phyloP scores from a whole-genome alignment of 2,113 vertebrate genomes.

The Amia ocellicauda region DNA sequence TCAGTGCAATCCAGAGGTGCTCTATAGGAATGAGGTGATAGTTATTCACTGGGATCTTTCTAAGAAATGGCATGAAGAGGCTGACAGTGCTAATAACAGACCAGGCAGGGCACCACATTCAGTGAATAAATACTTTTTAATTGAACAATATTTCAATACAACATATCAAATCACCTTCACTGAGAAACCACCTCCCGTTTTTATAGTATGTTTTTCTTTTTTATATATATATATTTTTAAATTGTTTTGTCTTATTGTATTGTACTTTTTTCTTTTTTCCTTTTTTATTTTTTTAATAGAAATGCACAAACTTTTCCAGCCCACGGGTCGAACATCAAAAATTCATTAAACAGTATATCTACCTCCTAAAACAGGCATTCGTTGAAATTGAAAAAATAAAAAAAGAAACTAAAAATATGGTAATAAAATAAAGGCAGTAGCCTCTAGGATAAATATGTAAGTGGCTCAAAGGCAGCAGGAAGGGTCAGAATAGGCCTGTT shows the following conservation, averaged over 20 bases:
- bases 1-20: too few species aligned
- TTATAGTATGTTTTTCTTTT: neutral
- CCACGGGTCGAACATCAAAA: constrained; percentile 49
- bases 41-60: too few species aligned
- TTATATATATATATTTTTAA: neutral
- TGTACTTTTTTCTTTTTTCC: too few species aligned
- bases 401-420: constrained; percentile 24
- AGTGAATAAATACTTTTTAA: neutral
- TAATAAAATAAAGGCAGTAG: too few species aligned
- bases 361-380: constrained; percentile 40
- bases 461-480: constrained; percentile 11
- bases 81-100: neutral
- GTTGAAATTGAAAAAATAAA: constrained; percentile 36
- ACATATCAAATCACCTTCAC: neutral
- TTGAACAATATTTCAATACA: neutral
- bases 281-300: too few species aligned
- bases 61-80: too few species aligned
- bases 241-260: too few species aligned
- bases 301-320: too few species aligned
- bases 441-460: constrained; percentile 12
- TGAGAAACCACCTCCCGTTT: neutral
- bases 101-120: neutral
- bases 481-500: constrained; percentile 6
- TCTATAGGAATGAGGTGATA: too few species aligned
- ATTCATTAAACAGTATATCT: constrained; percentile 41